Evolutionary conservation across 2,113 vertebrate genomes (phyloP), one percentile per base, ranked within the genome.

Genomic region (Brachypteracias leptosomus): DNA sequence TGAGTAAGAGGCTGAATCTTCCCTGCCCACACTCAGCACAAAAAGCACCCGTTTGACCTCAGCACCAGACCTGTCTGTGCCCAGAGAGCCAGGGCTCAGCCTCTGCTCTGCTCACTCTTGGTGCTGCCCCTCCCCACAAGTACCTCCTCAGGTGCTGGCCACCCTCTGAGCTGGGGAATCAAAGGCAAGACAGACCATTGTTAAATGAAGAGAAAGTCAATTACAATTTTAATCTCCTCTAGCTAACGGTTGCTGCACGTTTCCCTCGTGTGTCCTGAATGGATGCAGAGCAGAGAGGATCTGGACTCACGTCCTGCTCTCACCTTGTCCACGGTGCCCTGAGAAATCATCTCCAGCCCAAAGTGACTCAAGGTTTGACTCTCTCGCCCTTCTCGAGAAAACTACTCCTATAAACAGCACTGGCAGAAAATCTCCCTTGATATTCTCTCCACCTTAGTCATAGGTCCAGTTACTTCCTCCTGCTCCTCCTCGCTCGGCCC

Each of bases 371-470:
- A 80, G 67, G 35, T 35, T 73, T 73, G 86, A 81, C 79, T 85
- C 58, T 44, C 70, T 72, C 13, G 2, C 51, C 68, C 72, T 62
- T 46, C 82, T 76, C 13, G 2, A 85, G 78, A 93, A 91, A 95
- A 93, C 67, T 58, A n/a, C 79, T 83, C 76, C 85, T 36, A 62
- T 42, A 91, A 91, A 82, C 88, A 38, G 36, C 36, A 49, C 8
- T 38, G 76, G 55, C 59, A 70, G 73, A 74, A 93, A 95, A 74
- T 87, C 66, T 93, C 62, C 86, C 83, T 38, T 75, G 84, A 67
- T 95, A 36, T 68, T 87, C 91, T 82, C 68, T n/a, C 84, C 3
- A 13, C 29, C 54, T 93, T 65, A 93, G 68, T 95, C 95, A 97
- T 61, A 51, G 65, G 13, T 47, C 78, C 68, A 40, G 73, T 61